Base-by-base conservation (phyloP, 2,113 vertebrate genomes). In the Phrynosoma blainvillii region DNA sequence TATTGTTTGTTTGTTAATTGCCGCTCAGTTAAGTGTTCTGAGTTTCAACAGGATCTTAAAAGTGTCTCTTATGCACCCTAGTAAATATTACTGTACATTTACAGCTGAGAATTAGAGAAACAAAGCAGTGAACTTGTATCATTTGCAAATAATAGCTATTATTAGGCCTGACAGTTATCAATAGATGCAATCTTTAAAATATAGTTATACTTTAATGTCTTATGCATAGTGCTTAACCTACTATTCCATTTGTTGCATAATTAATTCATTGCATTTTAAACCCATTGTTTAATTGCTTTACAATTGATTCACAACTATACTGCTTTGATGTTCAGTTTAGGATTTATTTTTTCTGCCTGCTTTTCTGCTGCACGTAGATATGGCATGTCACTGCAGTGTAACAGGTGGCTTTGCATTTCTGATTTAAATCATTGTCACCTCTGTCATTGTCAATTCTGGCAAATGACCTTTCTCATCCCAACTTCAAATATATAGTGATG, bases 231-330 rank as follows among this genome's bases (percentile, higher is more conserved):
- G 54, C 40, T 52, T 11, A 68, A 66, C 86, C 86, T 75, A 62
- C 73, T 88, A 77, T 77, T 88, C n/a, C 81, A 66, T 88, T 88
- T 73, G 77, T 83, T 88, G 59, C 87, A 88, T 77, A 88, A 83
- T 88, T 82, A 88, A 88, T 71, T 77, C 21, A 54, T 30, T 77
- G 73, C 73, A 77, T 83, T 88, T 83, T 83, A 78, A 78, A 56
- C n/a, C 80, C 32, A 54, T 82, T 83, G 40, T 77, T 88, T 88
- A 88, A 83, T 83, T 83, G 62, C 59, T 70, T 83, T 88, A 70
- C n/a, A 68, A 88, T 56, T 83, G 73, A 83, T 88, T 77, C 59
- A n/a, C 52, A 80, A 47, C 12, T 23, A 42, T 79, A 59, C 36
- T 79, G 16, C 73, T 18, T 73, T 74, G 82, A 79, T 65, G 77